Percentiles rank a stretch among this genome's conserved stretches.
phyloP scores from a whole-genome alignment of 2,113 vertebrate genomes.

The Ceuthmochares aereus region DNA sequence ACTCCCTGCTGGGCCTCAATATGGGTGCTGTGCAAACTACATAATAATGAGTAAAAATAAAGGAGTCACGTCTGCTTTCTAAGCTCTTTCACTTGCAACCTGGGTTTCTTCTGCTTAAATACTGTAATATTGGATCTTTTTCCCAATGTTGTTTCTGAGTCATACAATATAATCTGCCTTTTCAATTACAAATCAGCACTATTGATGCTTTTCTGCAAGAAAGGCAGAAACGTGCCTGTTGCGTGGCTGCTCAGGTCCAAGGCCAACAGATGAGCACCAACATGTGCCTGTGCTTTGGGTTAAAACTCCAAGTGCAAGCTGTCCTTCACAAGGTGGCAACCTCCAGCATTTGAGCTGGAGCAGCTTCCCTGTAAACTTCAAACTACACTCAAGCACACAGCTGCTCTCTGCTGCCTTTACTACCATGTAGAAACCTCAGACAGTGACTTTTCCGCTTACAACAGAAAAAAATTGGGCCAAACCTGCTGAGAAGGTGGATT shows the following conservation, averaged over 20 bases:
- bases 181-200: background rate
- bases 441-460: accelerated
- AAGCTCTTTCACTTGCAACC: background rate
- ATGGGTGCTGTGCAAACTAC: background rate
- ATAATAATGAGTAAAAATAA: background rate
- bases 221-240: background rate
- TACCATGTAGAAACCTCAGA: background rate
- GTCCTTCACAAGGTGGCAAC: background rate
- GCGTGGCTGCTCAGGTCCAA: background rate
- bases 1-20: background rate
- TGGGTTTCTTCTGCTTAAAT: background rate
- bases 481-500: background rate
- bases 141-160: background rate
- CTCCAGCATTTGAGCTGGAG: background rate
- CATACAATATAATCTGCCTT: background rate
- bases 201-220: conserved; percentile 25
- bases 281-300: accelerated
- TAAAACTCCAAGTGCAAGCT: background rate
- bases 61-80: background rate
- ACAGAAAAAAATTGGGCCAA: background rate
- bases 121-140: background rate
- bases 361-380: background rate
- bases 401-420: background rate
- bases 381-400: background rate
- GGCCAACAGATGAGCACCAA: background rate